These are phyloP conservation scores for Phycodurus eques DNA, from an alignment of 2,113 vertebrate genomes.

Conservation along the genomic window DNA sequence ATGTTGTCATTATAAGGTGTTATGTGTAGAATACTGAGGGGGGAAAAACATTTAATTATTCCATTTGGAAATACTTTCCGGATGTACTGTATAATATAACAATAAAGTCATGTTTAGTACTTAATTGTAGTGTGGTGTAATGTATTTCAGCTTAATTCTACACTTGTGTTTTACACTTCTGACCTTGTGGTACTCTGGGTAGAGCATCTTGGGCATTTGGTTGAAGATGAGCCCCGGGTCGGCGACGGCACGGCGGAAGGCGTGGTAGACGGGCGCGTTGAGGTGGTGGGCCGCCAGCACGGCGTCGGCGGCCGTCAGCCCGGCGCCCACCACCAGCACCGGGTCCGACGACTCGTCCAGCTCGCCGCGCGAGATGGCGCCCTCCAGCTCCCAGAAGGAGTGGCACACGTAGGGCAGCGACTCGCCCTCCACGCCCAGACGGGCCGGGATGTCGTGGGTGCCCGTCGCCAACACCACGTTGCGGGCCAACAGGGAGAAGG, in stretches of 20 bases:
- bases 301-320: conserved; percentile 75
- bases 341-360: conserved; percentile 66
- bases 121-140: too few relatives aligned
- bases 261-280: conserved; percentile 73
- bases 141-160: too few relatives aligned
- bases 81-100: too few relatives aligned
- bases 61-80: too few relatives aligned
- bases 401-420: conserved; percentile 74
- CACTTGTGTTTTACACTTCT: not conserved
- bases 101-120: too few relatives aligned
- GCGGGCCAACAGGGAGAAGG: conserved; percentile 68
- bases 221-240: conserved; percentile 78
- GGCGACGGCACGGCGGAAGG: conserved; percentile 65
- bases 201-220: conserved; percentile 78
- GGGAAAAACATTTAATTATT: too few relatives aligned
- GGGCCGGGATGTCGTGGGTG: conserved; percentile 73
- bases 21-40: too few relatives aligned
- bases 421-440: conserved; percentile 73
- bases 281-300: conserved; percentile 74
- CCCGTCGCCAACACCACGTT: conserved; percentile 78
- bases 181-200: conserved; percentile 83
- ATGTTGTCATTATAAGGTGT: too few relatives aligned
- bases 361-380: conserved; percentile 64
- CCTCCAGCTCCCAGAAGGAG: conserved; percentile 77
- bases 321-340: conserved; percentile 76